Base-by-base conservation (phyloP, 2,888 invertebrate species). In the Ametastegia equiseti region DNA sequence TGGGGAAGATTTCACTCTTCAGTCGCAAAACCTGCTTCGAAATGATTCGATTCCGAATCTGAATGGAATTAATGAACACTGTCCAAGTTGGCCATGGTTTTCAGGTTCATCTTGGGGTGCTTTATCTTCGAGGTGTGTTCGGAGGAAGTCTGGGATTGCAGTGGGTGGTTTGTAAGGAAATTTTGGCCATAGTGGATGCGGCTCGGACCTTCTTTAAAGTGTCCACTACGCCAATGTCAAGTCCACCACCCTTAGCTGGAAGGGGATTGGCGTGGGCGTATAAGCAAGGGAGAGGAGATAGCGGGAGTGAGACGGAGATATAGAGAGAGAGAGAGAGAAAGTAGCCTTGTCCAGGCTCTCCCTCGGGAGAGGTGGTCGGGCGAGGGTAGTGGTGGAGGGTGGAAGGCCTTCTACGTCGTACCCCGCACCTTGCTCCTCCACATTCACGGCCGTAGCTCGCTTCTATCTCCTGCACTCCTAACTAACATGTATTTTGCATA, bases 401-500 rank as follows among this genome's bases (percentile, higher is more conserved):
- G 79, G 81, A 83, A 82, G 82, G 84, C 81, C 84, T 71, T 71
- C 71, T 30, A 60, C 60, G 60, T 45, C 71, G 71, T 71, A 27
- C 47, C 45, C 45, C 71, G 67, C 60, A 6, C 47, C 27, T 5
- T 27, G 47, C 71, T 71, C 47, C 75, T 75, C 75, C 54, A 54
- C 75, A 54, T 75, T 45, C 75, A 75, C 75, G 45, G 27, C 45
- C 75, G 54, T 54, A 54, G 50, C 54, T 33, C 54, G 75, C 36
- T 78, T 89, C 89, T 89, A 89, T 90, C 90, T 90, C 89, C 86
- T 89, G 89, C 90, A 89, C 90, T 90, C 88, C 90, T 90, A 90
- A 90, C 90, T 90, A 90, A 90, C 90, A 91, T 90, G 90, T 90
- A 90, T 91, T 91, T 91, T 90, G 90, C 90, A 90, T 91, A 91